These are phyloP conservation scores for Sula dactylatra DNA, from an alignment of 2,113 vertebrate genomes.

Conservation along the genomic window DNA sequence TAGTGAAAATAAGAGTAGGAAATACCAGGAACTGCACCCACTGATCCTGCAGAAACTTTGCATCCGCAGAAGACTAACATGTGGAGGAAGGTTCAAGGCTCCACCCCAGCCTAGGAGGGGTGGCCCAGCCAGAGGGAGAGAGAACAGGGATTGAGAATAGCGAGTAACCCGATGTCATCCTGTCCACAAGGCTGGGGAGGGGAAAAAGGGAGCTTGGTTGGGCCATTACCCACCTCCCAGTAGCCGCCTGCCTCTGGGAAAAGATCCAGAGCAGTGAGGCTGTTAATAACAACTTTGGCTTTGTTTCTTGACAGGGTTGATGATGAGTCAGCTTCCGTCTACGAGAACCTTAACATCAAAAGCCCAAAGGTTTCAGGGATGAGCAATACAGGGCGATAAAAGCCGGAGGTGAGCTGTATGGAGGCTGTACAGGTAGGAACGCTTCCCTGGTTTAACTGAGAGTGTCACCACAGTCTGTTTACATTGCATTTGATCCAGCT, in stretches of 20 bases:
- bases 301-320: conserved; percentile 69
- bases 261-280: not conserved
- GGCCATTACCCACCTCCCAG: not conserved
- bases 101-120: not conserved
- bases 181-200: not conserved
- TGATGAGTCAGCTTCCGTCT: conserved; percentile 82
- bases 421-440: not conserved
- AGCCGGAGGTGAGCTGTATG: not conserved
- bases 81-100: not conserved
- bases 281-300: not conserved
- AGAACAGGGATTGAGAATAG: not conserved
- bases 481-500: fast-evolving
- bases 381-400: conserved; percentile 80
- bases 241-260: not conserved
- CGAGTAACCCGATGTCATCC: fast-evolving
- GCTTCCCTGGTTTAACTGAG: not conserved
- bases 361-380: conserved; percentile 77
- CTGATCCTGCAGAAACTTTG: not conserved
- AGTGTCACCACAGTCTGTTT: not conserved
- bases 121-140: not conserved
- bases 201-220: not conserved
- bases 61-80: not conserved
- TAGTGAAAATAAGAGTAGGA: not conserved
- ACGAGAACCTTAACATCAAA: conserved; percentile 89
- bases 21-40: not conserved